A percentile compares a stretch with the other conserved stretches of the same genome.
phyloP scores from a whole-genome alignment of 2,113 vertebrate genomes.

The Origma solitaria region DNA sequence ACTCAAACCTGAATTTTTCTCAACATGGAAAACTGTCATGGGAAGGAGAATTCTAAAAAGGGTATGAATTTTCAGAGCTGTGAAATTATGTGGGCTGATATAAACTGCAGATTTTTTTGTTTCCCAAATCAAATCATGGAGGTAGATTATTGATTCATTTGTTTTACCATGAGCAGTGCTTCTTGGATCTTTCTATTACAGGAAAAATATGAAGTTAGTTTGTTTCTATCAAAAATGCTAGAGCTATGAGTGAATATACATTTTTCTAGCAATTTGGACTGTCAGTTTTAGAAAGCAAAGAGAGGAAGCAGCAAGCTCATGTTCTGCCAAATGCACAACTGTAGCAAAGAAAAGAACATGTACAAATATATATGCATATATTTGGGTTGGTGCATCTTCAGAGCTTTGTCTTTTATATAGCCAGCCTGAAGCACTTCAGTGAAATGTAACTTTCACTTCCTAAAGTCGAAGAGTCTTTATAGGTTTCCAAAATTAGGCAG shows the following conservation, averaged over 20 bases:
- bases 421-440: neutral
- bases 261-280: neutral
- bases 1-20: neutral
- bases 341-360: neutral
- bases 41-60: neutral
- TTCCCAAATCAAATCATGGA: neutral
- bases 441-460: neutral
- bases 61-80: neutral
- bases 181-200: neutral
- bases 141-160: neutral
- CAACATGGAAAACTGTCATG: neutral
- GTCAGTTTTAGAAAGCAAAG: neutral
- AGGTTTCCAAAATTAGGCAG: neutral
- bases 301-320: neutral
- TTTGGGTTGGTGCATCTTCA: neutral
- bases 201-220: neutral
- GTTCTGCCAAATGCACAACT: neutral
- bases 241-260: neutral
- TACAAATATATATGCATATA: neutral
- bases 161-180: neutral
- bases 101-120: neutral
- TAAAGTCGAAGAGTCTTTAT: constrained; percentile 13
- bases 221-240: neutral
- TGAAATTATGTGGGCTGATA: neutral
- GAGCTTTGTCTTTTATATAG: neutral